A percentile compares a stretch with the other conserved stretches of the same genome.
These are phyloP conservation scores for Ostrea denselamellosa DNA, from an alignment of 1,140 invertebrate genomes.

Conservation along the genomic window DNA sequence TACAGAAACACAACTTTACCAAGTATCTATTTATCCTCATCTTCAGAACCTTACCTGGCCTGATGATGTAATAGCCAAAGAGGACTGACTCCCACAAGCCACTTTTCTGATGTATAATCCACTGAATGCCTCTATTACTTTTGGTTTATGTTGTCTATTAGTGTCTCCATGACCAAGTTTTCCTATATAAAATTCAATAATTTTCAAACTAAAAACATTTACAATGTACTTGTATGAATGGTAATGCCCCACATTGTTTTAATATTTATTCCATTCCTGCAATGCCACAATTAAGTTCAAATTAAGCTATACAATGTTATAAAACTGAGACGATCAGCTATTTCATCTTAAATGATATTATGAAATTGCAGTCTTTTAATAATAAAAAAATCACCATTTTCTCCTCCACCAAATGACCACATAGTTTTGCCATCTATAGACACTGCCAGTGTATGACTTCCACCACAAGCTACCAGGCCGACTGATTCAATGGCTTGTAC, in stretches of 20 bases:
- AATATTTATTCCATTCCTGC: not conserved
- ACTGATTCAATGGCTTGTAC: constrained; percentile 83
- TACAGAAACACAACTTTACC: not conserved
- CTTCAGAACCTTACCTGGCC: constrained; percentile 79
- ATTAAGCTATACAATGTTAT: not conserved
- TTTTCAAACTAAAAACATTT: not conserved
- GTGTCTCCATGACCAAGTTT: constrained; percentile 78
- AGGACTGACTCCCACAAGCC: constrained; percentile 96
- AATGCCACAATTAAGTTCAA: not conserved
- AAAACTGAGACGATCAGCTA: too few species aligned
- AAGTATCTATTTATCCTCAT: not conserved
- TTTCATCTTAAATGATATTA: too few species aligned
- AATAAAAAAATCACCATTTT: constrained; percentile 69
- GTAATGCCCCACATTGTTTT: not conserved
- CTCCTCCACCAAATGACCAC: constrained; percentile 84
- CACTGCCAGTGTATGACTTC: constrained; percentile 75
- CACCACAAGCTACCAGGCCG: constrained; percentile 80
- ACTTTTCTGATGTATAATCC: constrained; percentile 94
- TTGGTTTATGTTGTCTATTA: constrained; percentile 82
- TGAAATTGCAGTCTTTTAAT: too few species aligned
- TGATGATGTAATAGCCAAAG: constrained; percentile 92
- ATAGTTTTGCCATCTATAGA: constrained; percentile 83
- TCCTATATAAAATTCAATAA: constrained; percentile 60
- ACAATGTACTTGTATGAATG: not conserved
- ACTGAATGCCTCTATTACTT: constrained; percentile 93